phyloP scores from a whole-genome alignment of 2,888 invertebrate species.

The Rhogogaster chlorosoma region DNA sequence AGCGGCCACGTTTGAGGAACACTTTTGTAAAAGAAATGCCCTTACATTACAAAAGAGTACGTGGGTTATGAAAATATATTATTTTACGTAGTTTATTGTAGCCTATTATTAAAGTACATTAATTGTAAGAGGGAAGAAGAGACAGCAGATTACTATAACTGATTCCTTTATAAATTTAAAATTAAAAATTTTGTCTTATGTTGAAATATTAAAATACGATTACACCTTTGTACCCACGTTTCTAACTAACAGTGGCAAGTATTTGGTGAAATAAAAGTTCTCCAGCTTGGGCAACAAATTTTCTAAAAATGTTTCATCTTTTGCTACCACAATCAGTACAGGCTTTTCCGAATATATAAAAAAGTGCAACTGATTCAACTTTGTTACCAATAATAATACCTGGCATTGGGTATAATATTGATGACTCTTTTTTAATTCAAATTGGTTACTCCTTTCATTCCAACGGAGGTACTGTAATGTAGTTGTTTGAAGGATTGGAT shows the following conservation, averaged over 20 bases:
- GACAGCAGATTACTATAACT: too few species aligned
- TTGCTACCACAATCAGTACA: neutral
- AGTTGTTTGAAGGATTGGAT: neutral
- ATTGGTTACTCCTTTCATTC: neutral
- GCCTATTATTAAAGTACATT: neutral
- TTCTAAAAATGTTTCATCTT: neutral
- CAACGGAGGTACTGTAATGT: neutral
- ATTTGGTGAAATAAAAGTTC: neutral
- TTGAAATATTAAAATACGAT: neutral
- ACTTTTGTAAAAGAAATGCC: too few species aligned
- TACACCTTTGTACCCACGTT: neutral
- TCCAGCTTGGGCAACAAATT: neutral
- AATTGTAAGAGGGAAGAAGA: too few species aligned
- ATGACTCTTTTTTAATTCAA: neutral
- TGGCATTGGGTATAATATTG: constrained; percentile 6
- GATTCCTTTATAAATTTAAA: too few species aligned
- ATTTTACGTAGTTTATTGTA: neutral
- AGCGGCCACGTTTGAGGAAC: too few species aligned
- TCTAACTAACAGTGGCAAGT: neutral
- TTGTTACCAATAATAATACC: neutral
- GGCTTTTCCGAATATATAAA: neutral
- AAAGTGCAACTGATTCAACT: neutral
- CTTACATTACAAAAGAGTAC: too few species aligned
- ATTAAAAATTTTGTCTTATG: too few species aligned
- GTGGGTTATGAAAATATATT: neutral